Conservation (phyloP, 2,797 vertebrate genomes). For the Clamator glandarius region DNA sequence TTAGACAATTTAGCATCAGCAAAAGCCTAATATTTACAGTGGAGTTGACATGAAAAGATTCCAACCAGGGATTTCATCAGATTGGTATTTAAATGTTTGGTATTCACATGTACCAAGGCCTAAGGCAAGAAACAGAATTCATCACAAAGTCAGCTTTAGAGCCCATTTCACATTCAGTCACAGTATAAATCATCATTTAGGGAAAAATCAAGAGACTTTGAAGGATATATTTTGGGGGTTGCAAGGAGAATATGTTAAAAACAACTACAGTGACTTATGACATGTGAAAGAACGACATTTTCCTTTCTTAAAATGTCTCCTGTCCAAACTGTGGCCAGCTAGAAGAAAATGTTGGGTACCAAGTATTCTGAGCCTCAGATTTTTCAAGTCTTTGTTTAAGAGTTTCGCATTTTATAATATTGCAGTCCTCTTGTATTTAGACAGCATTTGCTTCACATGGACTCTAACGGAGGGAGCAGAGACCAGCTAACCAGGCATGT, state of each 20-base stretch:
- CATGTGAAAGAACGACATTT: not conserved
- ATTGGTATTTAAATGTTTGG: conserved; percentile 31
- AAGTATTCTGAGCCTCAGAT: not conserved
- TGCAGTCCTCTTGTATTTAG: not conserved
- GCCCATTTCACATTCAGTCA: not conserved
- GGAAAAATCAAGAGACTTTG: not conserved
- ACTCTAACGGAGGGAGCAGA: not conserved
- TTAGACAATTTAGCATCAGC: conserved; percentile 62
- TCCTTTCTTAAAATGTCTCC: not conserved
- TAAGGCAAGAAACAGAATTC: not conserved
- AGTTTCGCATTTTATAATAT: not conserved
- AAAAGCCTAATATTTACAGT: conserved; percentile 57
- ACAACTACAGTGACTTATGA: not conserved
- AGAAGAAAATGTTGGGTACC: not conserved
- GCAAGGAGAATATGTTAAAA: not conserved
- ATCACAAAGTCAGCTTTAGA: not conserved
- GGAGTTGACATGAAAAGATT: conserved; percentile 31
- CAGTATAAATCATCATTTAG: not conserved
- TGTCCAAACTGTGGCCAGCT: not conserved
- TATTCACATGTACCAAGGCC: not conserved
- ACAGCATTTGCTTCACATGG: not conserved
- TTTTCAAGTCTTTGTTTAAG: not conserved
- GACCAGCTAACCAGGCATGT: not conserved
- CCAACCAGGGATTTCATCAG: conserved; percentile 24
- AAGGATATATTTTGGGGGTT: not conserved